phyloP scores from a whole-genome alignment of 2,113 vertebrate species.

The Gobio gobio region DNA sequence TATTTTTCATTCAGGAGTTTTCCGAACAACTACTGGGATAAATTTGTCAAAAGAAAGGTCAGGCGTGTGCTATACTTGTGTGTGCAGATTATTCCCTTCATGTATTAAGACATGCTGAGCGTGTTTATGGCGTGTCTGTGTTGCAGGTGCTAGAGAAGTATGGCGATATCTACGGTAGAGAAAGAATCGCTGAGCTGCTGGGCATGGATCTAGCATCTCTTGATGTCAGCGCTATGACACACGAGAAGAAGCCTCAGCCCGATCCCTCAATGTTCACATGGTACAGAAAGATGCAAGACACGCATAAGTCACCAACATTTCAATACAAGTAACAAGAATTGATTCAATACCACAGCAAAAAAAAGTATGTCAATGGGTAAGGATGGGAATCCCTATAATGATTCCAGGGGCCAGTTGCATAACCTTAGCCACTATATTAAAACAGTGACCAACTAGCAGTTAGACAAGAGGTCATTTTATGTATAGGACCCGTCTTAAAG shows the following conservation, averaged over 20 bases:
- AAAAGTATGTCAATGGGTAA: neutral
- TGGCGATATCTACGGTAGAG: conserved; percentile 90
- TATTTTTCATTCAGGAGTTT: conserved; percentile 77
- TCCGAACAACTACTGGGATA: conserved; percentile 97
- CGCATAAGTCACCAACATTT: neutral
- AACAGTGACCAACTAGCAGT: too few relatives aligned
- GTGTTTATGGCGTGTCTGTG: neutral
- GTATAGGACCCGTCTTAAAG: too few relatives aligned
- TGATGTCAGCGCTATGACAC: conserved; percentile 85
- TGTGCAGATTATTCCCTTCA: neutral
- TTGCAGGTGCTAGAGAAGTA: conserved; percentile 90
- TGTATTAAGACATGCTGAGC: neutral
- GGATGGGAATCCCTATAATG: neutral
- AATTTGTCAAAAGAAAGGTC: conserved; percentile 95
- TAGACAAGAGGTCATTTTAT: too few relatives aligned
- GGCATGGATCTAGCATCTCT: conserved; percentile 90
- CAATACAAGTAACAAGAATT: neutral
- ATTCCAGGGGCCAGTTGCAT: neutral
- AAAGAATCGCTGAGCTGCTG: conserved; percentile 88
- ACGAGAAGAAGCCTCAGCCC: conserved; percentile 81
- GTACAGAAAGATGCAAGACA: conserved; percentile 62
- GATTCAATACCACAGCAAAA: neutral
- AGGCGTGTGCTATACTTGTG: conserved; percentile 40
- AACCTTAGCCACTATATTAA: too few relatives aligned
- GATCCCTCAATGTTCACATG: conserved; percentile 85